These are phyloP conservation scores for Pipistrellus kuhlii DNA, from an alignment of 2,797 vertebrate species.

Conservation along the genomic window DNA sequence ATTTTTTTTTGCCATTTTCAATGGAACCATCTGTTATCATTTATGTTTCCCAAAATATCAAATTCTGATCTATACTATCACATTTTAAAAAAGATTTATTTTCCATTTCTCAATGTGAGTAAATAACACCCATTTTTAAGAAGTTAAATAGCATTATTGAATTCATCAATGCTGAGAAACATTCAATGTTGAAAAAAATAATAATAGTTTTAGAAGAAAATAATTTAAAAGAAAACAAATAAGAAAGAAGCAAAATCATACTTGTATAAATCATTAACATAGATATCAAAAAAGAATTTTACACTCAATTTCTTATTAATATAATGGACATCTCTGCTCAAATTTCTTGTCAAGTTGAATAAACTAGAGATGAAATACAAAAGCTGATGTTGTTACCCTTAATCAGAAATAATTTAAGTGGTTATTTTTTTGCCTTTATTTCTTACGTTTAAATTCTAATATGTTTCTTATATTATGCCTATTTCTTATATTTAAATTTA, in stretches of 20 bases:
- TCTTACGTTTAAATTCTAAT: background rate
- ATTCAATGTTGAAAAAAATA: background rate
- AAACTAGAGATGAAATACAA: background rate
- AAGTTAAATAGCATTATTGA: constrained; percentile 21
- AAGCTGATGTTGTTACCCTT: background rate
- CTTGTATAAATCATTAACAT: background rate
- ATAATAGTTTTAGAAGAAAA: background rate
- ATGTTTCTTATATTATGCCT: background rate
- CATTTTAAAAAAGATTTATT: background rate
- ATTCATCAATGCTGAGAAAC: background rate
- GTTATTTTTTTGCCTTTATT: background rate
- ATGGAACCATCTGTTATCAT: constrained; percentile 73
- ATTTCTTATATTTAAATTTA: background rate
- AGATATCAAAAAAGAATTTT: background rate
- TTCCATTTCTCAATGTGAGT: constrained; percentile 12
- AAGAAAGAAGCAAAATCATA: constrained; percentile 11
- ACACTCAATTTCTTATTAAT: background rate
- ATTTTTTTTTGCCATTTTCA: constrained; percentile 71
- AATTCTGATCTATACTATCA: constrained; percentile 26
- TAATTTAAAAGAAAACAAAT: constrained; percentile 3
- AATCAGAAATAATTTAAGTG: constrained; percentile 42
- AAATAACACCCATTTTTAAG: constrained; percentile 2
- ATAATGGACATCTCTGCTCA: background rate
- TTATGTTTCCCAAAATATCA: constrained; percentile 72
- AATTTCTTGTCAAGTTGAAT: constrained; percentile 1